Evolutionary conservation across 2,113 vertebrate species (phyloP).

Genomic region (Rhinichthys klamathensis): DNA sequence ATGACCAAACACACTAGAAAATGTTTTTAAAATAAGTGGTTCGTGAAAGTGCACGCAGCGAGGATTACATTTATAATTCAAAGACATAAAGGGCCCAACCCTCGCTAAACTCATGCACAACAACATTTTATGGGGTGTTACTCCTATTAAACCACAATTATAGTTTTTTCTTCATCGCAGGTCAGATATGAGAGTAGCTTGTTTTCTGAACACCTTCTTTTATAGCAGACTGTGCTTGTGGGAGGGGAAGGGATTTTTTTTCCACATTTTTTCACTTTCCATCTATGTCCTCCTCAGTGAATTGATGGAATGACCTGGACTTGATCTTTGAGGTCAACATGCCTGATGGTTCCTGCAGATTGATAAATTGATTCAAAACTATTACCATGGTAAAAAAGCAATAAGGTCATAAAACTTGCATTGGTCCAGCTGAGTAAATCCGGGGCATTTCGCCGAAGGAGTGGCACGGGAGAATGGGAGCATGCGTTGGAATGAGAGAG

Average conservation of each 20-base stretch:
- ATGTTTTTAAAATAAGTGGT: slow-evolving; percentile 48
- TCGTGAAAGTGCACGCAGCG: slow-evolving; percentile 32
- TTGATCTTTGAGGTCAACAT: slow-evolving; percentile 98
- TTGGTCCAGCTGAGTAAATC: slow-evolving; percentile 97
- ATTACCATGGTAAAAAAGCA: slow-evolving; percentile 99
- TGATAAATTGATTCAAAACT: slow-evolving; percentile 99
- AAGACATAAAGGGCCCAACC: neutral
- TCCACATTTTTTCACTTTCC: slow-evolving; percentile 68
- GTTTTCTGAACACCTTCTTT: slow-evolving; percentile 82
- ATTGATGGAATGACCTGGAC: slow-evolving; percentile 99
- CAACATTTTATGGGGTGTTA: neutral
- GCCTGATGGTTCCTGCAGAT: slow-evolving; percentile 96
- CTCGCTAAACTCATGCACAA: neutral
- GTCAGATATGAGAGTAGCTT: slow-evolving; percentile 85
- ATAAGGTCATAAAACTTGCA: slow-evolving; percentile 99
- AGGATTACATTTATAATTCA: slow-evolving; percentile 23
- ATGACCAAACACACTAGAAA: slow-evolving; percentile 38
- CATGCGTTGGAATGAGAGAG: slow-evolving; percentile 98
- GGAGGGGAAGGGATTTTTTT: slow-evolving; percentile 66
- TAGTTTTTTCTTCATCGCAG: slow-evolving; percentile 60
- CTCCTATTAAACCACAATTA: slow-evolving; percentile 13
- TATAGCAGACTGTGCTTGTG: slow-evolving; percentile 63
- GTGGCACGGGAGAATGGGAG: slow-evolving; percentile 78
- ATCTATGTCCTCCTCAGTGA: slow-evolving; percentile 89
- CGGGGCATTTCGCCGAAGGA: slow-evolving; percentile 88